Conservation (phyloP, 2,113 vertebrate genomes). For the Oreochromis spilurus region DNA sequence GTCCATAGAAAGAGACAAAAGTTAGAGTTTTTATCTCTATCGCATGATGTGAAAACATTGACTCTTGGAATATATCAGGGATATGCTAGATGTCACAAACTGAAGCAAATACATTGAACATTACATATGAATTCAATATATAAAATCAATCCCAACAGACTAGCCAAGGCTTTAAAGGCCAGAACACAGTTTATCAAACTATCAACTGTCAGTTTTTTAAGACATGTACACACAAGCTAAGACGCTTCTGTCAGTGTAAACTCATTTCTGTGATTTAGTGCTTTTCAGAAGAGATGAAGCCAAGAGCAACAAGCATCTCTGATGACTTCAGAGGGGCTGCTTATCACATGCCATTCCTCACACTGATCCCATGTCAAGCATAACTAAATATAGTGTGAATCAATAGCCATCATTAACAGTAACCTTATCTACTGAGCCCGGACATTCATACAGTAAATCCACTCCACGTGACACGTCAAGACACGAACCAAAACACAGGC, state of each 20-base stretch:
- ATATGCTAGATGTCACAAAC: not conserved
- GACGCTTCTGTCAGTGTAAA: not conserved
- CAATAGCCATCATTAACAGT: constrained; percentile 21
- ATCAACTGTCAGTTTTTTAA: not conserved
- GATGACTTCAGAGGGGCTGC: not conserved
- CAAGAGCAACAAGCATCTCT: constrained; percentile 11
- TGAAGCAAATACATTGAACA: not conserved
- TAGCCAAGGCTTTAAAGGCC: not conserved
- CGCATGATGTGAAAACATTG: not conserved
- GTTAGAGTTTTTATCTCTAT: not conserved
- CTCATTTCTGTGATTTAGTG: not conserved
- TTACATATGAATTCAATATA: not conserved
- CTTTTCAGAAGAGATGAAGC: not conserved
- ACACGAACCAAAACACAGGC: constrained; percentile 7
- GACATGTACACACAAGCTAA: not conserved
- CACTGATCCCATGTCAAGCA: not conserved
- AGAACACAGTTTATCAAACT: not conserved
- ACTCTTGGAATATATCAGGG: not conserved
- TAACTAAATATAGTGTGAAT: constrained; percentile 35
- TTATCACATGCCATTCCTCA: constrained; percentile 18
- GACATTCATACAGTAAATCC: constrained; percentile 28
- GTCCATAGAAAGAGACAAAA: not conserved
- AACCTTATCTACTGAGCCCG: constrained; percentile 28
- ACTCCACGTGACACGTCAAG: not conserved
- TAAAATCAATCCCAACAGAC: not conserved